These are phyloP conservation scores for Rhadinocentrus ornatus DNA, from an alignment of 2,797 vertebrate genomes.

Conservation along the genomic window DNA sequence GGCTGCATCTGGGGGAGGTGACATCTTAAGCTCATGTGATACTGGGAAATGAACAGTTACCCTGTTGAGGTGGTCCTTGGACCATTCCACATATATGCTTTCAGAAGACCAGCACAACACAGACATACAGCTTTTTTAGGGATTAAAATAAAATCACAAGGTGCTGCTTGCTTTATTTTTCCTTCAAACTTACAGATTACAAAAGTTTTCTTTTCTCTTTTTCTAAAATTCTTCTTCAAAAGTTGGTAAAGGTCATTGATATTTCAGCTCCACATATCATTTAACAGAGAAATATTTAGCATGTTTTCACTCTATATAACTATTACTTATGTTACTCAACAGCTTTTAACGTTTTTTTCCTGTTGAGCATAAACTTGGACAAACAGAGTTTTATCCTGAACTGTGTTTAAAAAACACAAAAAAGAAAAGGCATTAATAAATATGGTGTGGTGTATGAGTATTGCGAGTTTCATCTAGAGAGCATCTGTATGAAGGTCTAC, in stretches of 20 bases:
- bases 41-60: constrained; percentile 14
- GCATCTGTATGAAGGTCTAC: constrained; percentile 49
- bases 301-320: not conserved
- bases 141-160: not conserved
- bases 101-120: not conserved
- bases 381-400: not conserved
- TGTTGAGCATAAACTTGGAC: not conserved
- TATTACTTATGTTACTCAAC: not conserved
- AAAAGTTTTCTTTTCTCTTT: not conserved
- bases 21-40: constrained; percentile 52
- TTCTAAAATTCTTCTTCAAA: not conserved
- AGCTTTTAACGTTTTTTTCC: not conserved
- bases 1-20: constrained; percentile 25
- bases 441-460: constrained; percentile 5
- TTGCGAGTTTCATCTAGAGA: constrained; percentile 19
- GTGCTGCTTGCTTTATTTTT: too few relatives aligned
- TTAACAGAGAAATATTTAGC: not conserved
- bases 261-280: not conserved
- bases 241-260: not conserved
- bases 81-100: constrained; percentile 21
- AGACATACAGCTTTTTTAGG: not conserved
- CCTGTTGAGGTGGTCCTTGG: constrained; percentile 12
- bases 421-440: not conserved
- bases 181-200: not conserved
- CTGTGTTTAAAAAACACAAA: not conserved